Conservation (phyloP, 2,797 vertebrate species). For the Pelochelys cantorii region DNA sequence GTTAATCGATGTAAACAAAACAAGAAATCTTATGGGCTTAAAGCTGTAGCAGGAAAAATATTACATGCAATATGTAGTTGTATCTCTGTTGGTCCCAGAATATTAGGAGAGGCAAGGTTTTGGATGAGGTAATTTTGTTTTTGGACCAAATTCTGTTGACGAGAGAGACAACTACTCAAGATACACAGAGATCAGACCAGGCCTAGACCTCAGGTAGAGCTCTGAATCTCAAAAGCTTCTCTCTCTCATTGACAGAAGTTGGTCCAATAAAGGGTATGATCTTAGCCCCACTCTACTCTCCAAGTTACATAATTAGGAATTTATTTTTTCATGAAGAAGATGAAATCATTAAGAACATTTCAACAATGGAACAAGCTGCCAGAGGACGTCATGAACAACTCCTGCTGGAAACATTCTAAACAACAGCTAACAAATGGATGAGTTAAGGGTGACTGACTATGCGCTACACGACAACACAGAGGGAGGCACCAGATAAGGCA, state of each 20-base stretch:
- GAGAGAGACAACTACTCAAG: neutral
- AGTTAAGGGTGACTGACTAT: neutral
- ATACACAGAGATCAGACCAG: neutral
- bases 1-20: conserved; percentile 30
- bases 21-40: neutral
- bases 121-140: neutral
- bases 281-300: neutral
- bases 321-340: neutral
- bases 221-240: neutral
- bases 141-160: neutral
- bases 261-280: neutral
- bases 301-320: neutral
- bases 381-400: neutral
- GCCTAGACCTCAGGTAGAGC: too few species aligned
- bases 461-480: neutral
- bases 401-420: neutral
- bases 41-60: neutral
- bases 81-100: neutral
- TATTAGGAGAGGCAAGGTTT: neutral
- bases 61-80: neutral
- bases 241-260: neutral
- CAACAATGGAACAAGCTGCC: neutral
- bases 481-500: neutral
- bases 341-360: neutral
- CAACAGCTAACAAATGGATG: neutral